Conservation (phyloP, 2,888 invertebrate genomes). For the Eilema griseolum region DNA sequence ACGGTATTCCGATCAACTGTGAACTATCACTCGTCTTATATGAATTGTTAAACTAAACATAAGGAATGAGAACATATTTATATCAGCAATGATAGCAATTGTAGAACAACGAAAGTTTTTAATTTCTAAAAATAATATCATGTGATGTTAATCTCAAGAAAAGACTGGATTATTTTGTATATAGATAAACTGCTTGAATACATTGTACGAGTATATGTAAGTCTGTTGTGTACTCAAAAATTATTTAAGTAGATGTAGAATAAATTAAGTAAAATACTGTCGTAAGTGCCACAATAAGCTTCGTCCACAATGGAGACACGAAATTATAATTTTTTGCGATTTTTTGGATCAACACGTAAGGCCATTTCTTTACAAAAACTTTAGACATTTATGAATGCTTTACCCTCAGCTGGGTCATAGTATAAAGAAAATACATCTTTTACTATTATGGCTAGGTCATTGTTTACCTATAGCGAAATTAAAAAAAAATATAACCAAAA, state of each 20-base stretch:
- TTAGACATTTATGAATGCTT: too few species aligned
- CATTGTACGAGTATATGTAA: neutral
- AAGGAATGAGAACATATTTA: too few species aligned
- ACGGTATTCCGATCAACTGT: neutral
- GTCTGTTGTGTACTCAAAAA: neutral
- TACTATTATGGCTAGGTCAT: too few species aligned
- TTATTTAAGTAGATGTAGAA: neutral
- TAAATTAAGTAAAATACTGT: conserved; percentile 1
- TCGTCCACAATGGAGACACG: neutral
- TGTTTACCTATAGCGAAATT: too few species aligned
- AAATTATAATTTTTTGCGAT: neutral
- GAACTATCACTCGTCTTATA: neutral
- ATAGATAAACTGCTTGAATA: neutral
- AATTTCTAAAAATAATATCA: neutral
- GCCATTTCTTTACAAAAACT: too few species aligned
- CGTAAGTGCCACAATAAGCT: neutral
- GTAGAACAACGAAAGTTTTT: neutral
- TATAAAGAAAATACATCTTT: too few species aligned
- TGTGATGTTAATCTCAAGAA: neutral
- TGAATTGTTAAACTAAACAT: too few species aligned
- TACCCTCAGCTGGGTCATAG: too few species aligned
- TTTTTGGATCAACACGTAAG: neutral
- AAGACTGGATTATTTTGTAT: conserved; percentile 7
- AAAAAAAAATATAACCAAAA: too few species aligned
- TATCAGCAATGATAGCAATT: neutral